Base-by-base conservation (phyloP, 2,888 invertebrate genomes). In the Agriotes lineatus region DNA sequence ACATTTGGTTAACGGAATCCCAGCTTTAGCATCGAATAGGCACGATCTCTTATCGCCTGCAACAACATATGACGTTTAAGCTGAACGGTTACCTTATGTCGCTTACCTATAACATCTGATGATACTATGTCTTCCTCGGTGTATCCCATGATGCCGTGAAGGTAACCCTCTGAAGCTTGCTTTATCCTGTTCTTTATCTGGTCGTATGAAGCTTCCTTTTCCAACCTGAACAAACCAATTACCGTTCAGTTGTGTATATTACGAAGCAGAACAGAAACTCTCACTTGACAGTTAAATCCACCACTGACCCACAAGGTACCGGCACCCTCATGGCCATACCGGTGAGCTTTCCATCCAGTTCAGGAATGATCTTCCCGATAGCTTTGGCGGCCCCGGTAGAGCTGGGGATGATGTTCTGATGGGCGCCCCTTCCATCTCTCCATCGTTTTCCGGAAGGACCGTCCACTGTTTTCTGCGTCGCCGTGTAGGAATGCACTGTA, bases 291-390 rank as follows among this genome's bases (percentile, higher is more conserved):
- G 93, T 92, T 69, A 95, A 86, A 80, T 95, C 94, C 10, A 95
- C 90, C 1, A 94, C 91, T 0, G 94, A 95, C 0, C 94, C 95
- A 81, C 93, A 90, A n/a, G 91, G 87, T 4, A 90, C 88, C 4
- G 95, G 95, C 7, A 95, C 94, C 74, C 94, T 87, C 85, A 95
- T 93, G 1, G 94, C 93, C 85, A 94, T 88, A 14, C 94, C 95
- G 4, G 91, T 89, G 78, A 95, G 81, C 82, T 93, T 94, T 72
- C 88, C 94, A 77, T 91, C 90, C 52, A 95, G 85, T 25, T 88
- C 88, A 0, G 96, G 95, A 75, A 96, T 90, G 67, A 96, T 91
- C 83, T 91, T 93, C 54, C 90, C 92, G n/a, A 96, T 89, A 81
- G 94, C 93, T 86, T 92, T 93, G 71, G 92, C 92, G 67, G 92